Conservation (phyloP, 1,140 invertebrate species). For the Tetranychus urticae region DNA sequence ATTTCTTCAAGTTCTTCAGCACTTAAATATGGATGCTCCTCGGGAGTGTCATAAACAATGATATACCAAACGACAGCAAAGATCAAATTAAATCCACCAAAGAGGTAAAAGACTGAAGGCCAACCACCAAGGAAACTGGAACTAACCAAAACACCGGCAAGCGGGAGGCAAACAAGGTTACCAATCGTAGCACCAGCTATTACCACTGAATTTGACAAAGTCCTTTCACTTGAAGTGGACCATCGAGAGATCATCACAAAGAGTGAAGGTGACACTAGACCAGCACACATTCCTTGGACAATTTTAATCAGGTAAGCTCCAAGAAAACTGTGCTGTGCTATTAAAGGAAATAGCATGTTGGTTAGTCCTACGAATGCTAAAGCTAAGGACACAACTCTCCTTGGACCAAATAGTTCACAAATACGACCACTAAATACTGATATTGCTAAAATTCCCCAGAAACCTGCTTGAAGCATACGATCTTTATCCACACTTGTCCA, state of each 20-base stretch:
- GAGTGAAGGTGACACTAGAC: conserved; percentile 19
- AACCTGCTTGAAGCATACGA: too few relatives aligned
- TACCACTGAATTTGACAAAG: conserved; percentile 4
- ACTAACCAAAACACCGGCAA: conserved; percentile 14
- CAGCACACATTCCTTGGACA: conserved; percentile 8
- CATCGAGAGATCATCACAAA: conserved; percentile 19
- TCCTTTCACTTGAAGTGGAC: conserved; percentile 9
- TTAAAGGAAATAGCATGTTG: too few relatives aligned
- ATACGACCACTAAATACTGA: too few relatives aligned
- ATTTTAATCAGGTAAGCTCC: too few relatives aligned
- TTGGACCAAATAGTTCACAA: too few relatives aligned
- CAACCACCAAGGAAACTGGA: conserved; percentile 8
- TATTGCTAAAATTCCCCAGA: too few relatives aligned
- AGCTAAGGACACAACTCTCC: too few relatives aligned
- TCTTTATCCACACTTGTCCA: too few relatives aligned
- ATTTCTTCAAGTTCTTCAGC: conserved; percentile 65
- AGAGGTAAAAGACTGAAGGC: conserved; percentile 9
- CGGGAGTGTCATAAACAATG: conserved; percentile 58
- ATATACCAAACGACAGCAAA: conserved; percentile 66
- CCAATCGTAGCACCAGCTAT: conserved; percentile 16
- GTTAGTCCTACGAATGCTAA: too few relatives aligned
- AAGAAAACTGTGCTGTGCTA: too few relatives aligned
- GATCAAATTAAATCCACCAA: conserved; percentile 32
- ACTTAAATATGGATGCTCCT: conserved; percentile 36
- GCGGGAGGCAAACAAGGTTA: conserved; percentile 14